Evolutionary conservation across 2,113 vertebrate genomes (phyloP).

Genomic region (Otis tarda): DNA sequence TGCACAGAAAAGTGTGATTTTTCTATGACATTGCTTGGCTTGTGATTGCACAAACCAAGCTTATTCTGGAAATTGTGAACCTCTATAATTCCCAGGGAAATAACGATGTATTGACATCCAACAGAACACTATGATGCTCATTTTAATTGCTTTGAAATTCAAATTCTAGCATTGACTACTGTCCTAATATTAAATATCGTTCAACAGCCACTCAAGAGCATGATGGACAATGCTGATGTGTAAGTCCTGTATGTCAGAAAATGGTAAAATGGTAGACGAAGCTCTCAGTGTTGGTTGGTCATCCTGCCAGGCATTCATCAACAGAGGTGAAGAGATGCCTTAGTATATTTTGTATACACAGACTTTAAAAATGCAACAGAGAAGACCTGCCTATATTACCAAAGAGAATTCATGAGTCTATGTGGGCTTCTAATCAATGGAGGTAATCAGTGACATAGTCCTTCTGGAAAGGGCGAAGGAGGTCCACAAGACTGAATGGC

Average conservation of each 20-base stretch:
- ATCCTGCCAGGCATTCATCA: background rate
- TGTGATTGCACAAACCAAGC: background rate
- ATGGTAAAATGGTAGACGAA: background rate
- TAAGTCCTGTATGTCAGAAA: background rate
- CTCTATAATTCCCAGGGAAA: background rate
- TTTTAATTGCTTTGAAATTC: background rate
- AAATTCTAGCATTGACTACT: background rate
- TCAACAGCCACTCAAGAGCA: background rate
- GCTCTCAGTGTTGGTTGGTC: background rate
- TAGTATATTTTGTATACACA: background rate
- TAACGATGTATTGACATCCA: fast-evolving
- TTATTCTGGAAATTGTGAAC: background rate
- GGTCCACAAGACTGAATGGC: background rate
- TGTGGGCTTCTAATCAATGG: background rate
- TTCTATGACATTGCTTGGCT: background rate
- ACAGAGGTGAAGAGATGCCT: background rate
- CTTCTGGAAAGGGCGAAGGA: background rate
- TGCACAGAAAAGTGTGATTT: background rate
- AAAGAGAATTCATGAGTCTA: background rate
- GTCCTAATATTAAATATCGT: background rate
- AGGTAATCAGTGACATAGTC: background rate
- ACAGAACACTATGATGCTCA: background rate
- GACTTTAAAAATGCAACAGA: background rate
- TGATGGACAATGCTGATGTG: background rate
- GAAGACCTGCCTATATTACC: background rate